Evolutionary conservation across 2,113 vertebrate species (phyloP), one percentile per base, ranked within the genome.

Genomic region (Myiagra hebetior): DNA sequence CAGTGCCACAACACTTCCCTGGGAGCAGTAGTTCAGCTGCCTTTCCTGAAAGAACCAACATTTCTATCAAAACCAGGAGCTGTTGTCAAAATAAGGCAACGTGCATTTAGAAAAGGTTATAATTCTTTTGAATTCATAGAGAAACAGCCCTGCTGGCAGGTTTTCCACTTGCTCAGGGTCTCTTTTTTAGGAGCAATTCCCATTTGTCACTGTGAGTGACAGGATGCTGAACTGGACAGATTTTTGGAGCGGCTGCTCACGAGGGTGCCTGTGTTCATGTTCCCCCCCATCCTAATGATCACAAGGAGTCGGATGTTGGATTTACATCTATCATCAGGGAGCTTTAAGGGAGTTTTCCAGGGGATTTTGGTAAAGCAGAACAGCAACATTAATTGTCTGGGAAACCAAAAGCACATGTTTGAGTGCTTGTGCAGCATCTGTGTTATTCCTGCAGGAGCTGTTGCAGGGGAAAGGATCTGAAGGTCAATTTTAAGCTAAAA

Each of bases 111-210:
- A 11, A 63, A 44, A 89, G 77, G 69, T 22, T 68, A 2, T 13
- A 8, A 79, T 31, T 44, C 65, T 33, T 60, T 4, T 1, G 22
- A 26, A 31, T 30, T 14, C 24, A 0, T 0, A 10, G 57, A 39
- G 75, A 22, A 15, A 7, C 2, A 24, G n/a, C 75, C 53, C 23
- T 22, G 39, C 50, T 15, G 75, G 30, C 7, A 14, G 41, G 19
- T 52, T 68, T 52, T 10, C 13, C 44, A 7, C 53, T n/a, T 26
- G 47, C 68, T 75, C 44, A 22, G 73, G 67, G 79, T 31, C 42
- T 37, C 22, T 26, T 4, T 56, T 27, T 16, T 4, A 5, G 55
- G 15, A 74, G 75, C 59, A 19, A 5, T 19, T 39, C 3, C 3
- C 21, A 2, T 83, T 47, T 46, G 60, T 73, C 39, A 1, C 69